Conservation (phyloP, 1,140 invertebrate genomes). For the Ostrea edulis region DNA sequence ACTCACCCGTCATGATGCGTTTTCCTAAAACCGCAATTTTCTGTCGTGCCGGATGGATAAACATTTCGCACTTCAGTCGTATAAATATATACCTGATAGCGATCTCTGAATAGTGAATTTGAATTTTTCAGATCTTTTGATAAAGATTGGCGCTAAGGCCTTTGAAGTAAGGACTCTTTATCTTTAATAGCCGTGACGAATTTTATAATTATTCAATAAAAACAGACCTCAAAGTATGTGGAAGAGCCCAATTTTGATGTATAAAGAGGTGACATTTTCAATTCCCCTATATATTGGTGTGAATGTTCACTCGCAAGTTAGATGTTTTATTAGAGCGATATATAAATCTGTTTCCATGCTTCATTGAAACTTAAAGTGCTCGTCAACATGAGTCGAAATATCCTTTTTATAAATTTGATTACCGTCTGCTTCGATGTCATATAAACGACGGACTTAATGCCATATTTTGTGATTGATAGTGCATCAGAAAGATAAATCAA, state of each 20-base stretch:
- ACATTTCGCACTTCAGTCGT: not conserved
- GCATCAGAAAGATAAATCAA: no score
- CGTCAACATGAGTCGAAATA: no score
- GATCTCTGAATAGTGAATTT: not conserved
- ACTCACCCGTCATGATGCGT: not conserved
- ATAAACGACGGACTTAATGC: no score
- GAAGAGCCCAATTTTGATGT: not conserved
- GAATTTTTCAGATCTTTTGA: slow-evolving; percentile 6
- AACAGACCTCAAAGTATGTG: slow-evolving; percentile 1
- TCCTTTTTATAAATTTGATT: no score
- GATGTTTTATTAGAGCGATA: not conserved
- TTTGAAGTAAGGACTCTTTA: not conserved
- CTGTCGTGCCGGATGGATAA: not conserved
- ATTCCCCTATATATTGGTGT: not conserved
- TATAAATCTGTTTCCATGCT: not conserved
- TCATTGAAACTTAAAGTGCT: no score
- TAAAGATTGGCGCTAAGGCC: not conserved
- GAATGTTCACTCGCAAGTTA: not conserved
- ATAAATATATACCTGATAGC: not conserved
- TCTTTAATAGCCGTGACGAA: slow-evolving; percentile 6
- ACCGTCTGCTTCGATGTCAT: no score
- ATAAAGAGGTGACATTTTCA: not conserved
- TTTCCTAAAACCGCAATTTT: slow-evolving; percentile 18
- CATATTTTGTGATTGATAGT: no score
- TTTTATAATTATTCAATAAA: slow-evolving; percentile 39